Conservation (phyloP, 2,797 vertebrate species). For the Eurystomus glaucurus region DNA sequence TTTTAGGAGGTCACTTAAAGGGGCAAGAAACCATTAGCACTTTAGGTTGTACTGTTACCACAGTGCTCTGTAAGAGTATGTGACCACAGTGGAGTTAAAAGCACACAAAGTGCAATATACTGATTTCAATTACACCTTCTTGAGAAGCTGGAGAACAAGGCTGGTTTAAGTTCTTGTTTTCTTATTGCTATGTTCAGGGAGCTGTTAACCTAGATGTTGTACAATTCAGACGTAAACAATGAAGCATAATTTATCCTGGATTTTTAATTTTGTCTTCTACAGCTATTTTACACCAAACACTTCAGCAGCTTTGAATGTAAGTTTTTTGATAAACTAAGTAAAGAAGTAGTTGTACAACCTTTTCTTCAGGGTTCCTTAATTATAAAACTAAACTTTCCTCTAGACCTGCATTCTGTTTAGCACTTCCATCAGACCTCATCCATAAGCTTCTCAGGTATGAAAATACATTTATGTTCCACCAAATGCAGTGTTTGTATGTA, state of each 20-base stretch:
- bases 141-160: background rate
- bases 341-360: background rate
- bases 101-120: background rate
- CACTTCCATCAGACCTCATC: background rate
- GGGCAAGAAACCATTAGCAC: background rate
- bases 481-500: background rate
- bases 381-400: background rate
- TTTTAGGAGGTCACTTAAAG: background rate
- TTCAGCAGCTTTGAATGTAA: background rate
- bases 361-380: background rate
- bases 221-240: background rate
- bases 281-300: background rate
- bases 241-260: background rate
- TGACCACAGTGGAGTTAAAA: background rate
- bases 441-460: background rate
- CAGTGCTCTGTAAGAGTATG: background rate
- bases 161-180: background rate
- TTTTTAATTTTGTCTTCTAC: background rate
- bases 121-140: background rate
- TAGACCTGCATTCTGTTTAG: fast-evolving
- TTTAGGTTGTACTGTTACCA: background rate
- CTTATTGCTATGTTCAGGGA: background rate
- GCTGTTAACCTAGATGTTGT: background rate
- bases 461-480: background rate
- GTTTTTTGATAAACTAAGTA: background rate